Evolutionary conservation across 2,888 invertebrate species (phyloP).

Genomic region (Cremastinae sp.): DNA sequence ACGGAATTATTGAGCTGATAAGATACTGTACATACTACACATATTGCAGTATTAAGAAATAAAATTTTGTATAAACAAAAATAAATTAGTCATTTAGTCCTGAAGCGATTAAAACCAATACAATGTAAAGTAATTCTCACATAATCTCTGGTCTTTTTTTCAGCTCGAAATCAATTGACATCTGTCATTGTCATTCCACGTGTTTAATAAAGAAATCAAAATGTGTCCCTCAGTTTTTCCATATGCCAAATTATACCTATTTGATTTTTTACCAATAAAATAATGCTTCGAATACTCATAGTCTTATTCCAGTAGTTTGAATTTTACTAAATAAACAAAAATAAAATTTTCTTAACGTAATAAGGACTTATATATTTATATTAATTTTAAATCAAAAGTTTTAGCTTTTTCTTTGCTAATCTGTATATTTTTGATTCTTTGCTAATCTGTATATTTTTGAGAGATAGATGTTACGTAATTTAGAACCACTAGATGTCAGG

Average conservation of each 20-base stretch:
- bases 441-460: background rate
- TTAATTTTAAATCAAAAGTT: no score
- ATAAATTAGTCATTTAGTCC: conserved; percentile 52
- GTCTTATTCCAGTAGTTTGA: no score
- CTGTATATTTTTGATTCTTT: background rate
- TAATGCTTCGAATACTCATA: no score
- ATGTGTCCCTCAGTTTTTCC: conserved; percentile 3
- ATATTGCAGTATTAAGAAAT: conserved; percentile 58
- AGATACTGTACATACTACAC: conserved; percentile 74
- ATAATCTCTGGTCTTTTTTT: conserved; percentile 51
- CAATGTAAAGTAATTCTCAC: conserved; percentile 35
- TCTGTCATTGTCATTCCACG: conserved; percentile 17
- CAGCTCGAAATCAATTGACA: conserved; percentile 47
- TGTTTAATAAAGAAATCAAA: conserved; percentile 28
- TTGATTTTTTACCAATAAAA: no score
- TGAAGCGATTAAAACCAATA: conserved; percentile 65
- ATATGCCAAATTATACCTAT: conserved; percentile 2
- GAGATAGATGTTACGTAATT: conserved; percentile 49
- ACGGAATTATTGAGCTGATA: conserved; percentile 71
- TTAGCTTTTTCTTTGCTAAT: background rate
- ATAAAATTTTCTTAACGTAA: no score
- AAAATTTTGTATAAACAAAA: conserved; percentile 57
- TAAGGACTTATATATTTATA: no score
- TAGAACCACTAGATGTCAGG: conserved; percentile 67
- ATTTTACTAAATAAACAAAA: no score